Evolutionary conservation across 2,113 vertebrate genomes (phyloP), one percentile per base, ranked within the genome.

Genomic region (Sula dactylatra): DNA sequence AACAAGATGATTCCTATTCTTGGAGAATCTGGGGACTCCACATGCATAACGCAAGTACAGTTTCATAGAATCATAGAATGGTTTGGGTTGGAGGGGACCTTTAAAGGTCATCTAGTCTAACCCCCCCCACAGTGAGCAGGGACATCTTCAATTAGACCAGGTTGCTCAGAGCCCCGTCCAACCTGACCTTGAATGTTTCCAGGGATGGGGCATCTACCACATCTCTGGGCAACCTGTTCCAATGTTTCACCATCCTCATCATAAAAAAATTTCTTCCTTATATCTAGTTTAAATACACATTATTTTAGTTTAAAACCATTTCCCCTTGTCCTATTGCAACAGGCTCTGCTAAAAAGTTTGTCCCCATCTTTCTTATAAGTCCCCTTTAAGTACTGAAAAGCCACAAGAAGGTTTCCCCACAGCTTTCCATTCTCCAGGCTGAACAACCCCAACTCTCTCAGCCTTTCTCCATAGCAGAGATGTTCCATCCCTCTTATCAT

Each of bases 381-480:
- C 16, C 11, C 21, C 12, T 45, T 69, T 20, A 82, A 42, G 15
- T 52, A 18, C 4, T 42, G 19, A 29, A 49, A 71, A 8, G 11
- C 9, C 1, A 1, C 34, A 18, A 15, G 9, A 26, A 78, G 11
- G 22, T 42, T 2, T 73, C 16, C 16, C 13, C 0, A 1, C 5
- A 55, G 4, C 34, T n/a, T 49, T 70, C 26, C 22, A 13, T 54
- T 44, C 31, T 55, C 34, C 32, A 55, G 40, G 7, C 19, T 36
- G 49, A 44, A n/a, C 25, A 66, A 11, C 3, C 3, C 8, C 18
- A 55, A 11, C 24, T 27, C 25, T 55, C 47, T 55, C 47, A 42
- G 31, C 10, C 29, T 79, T 4, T 52, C 31, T 1, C 29, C 40
- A 45, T 1, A 55, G 19, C 2, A 55, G 25, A n/a, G 20, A 6